Conservation (phyloP, 1,140 invertebrate species). For the Hormaphis cornu region DNA sequence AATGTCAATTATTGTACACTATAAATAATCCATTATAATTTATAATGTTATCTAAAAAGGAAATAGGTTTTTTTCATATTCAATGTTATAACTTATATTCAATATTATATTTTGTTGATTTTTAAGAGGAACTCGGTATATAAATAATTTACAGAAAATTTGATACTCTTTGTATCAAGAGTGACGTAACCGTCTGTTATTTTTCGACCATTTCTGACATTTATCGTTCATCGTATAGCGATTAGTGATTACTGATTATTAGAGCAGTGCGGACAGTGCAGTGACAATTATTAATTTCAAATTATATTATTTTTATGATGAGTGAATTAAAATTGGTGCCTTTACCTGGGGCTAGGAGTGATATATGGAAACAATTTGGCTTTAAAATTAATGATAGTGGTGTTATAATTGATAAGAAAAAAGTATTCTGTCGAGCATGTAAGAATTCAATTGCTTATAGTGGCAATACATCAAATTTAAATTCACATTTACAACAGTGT, state of each 20-base stretch:
- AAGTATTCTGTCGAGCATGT: not conserved
- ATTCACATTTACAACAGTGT: conserved; percentile 10
- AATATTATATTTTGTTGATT: too few species aligned
- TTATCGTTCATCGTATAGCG: not conserved
- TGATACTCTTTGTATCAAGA: not conserved
- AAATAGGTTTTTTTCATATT: not conserved
- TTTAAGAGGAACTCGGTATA: too few species aligned
- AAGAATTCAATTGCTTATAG: not conserved
- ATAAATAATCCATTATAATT: not conserved
- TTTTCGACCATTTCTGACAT: not conserved
- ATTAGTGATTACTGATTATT: not conserved
- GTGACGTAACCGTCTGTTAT: not conserved
- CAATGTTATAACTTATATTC: not conserved
- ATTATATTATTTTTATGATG: conserved; percentile 6
- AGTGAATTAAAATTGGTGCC: conserved; percentile 3
- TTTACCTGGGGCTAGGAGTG: not conserved
- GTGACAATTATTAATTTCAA: not conserved
- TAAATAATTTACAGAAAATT: too few species aligned
- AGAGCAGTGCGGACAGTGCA: too few species aligned
- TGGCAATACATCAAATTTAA: conserved; percentile 10
- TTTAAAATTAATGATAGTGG: conserved; percentile 2
- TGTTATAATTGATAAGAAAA: conserved; percentile 13
- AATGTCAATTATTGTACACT: not conserved
- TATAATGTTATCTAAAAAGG: conserved; percentile 7
- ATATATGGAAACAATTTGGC: not conserved